Conservation (phyloP, 2,797 vertebrate species). For the Hirundo rustica region DNA sequence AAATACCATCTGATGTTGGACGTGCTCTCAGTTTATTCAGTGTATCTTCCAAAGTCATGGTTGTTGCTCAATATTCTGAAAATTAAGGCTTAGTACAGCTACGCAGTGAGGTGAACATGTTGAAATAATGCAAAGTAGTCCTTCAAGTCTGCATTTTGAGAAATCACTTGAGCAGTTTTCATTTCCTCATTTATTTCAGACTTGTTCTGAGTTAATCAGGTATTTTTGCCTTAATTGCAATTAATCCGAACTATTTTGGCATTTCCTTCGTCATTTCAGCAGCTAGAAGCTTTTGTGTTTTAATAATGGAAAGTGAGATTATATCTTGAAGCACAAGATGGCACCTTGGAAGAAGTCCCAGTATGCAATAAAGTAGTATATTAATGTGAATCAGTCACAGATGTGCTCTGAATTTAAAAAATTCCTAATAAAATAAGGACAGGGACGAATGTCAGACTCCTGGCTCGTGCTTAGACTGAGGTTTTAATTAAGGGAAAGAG, state of each 20-base stretch:
- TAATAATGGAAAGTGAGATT: background rate
- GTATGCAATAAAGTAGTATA: background rate
- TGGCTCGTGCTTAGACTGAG: background rate
- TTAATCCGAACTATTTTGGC: background rate
- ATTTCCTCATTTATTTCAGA: background rate
- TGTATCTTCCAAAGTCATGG: background rate
- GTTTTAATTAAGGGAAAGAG: background rate
- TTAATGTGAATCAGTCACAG: background rate
- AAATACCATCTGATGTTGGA: background rate
- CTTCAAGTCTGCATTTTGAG: background rate
- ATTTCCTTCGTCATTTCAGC: background rate
- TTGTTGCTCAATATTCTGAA: background rate
- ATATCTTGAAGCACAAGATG: background rate
- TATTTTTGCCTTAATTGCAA: background rate
- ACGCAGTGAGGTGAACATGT: background rate
- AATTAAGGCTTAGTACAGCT: background rate
- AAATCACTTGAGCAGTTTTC: background rate
- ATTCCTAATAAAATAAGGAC: background rate
- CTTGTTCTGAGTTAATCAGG: background rate
- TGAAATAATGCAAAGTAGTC: background rate
- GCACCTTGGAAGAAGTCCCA: slow-evolving; percentile 1
- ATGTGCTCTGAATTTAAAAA: slow-evolving; percentile 3
- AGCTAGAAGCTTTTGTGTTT: background rate
- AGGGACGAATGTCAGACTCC: background rate
- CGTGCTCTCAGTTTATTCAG: background rate